Evolutionary conservation across 2,113 vertebrate genomes (phyloP).

Genomic region (Solea senegalensis): DNA sequence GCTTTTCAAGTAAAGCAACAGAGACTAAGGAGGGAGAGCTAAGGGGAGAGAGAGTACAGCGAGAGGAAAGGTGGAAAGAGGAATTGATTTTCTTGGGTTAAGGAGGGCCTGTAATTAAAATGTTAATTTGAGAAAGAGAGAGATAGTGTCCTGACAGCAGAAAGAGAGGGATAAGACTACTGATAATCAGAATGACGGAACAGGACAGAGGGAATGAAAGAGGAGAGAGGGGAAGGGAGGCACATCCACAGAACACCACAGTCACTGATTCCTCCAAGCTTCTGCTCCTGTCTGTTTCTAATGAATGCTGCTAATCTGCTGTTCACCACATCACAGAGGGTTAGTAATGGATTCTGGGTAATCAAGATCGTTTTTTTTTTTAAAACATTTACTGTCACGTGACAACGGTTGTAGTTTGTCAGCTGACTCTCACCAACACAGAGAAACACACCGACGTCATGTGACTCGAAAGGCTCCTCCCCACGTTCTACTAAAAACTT

Average conservation of each 20-base stretch:
- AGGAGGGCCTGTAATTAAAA: constrained; percentile 99
- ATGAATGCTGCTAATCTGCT: background rate
- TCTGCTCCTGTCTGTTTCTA: no score
- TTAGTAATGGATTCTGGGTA: no score
- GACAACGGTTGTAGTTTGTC: no score
- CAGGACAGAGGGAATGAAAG: constrained; percentile 51
- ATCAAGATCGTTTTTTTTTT: no score
- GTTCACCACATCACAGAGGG: background rate
- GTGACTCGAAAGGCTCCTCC: no score
- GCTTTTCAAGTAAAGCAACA: constrained; percentile 16
- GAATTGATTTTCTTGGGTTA: constrained; percentile 95
- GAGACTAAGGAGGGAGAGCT: constrained; percentile 11
- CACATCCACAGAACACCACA: background rate
- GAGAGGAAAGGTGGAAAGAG: constrained; percentile 49
- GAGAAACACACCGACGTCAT: no score
- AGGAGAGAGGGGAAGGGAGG: constrained; percentile 1
- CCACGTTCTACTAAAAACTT: no score
- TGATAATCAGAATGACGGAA: constrained; percentile 89
- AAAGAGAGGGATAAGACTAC: constrained; percentile 87
- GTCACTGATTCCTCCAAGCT: background rate
- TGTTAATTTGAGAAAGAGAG: constrained; percentile 99
- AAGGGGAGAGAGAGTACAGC: constrained; percentile 25
- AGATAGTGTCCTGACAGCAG: constrained; percentile 98
- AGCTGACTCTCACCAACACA: no score
- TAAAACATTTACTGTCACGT: no score